Base-by-base conservation (phyloP, 1,140 invertebrate species). In the Drosophila neocordata region DNA sequence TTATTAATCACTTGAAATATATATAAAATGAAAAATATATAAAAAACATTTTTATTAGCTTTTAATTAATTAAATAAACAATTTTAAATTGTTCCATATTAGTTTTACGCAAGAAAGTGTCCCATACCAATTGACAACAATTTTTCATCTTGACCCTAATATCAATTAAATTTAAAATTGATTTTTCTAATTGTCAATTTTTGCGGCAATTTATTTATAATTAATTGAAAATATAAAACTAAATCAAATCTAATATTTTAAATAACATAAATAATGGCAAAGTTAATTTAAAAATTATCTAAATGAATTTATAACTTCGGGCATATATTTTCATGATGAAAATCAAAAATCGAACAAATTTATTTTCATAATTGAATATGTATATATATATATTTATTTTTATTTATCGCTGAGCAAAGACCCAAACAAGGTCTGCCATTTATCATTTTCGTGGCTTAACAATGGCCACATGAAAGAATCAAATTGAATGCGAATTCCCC, bases 401-500 rank as follows among this genome's bases (percentile, higher is more conserved):
- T 24, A 48, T 48, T 48, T 48, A 48, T 48, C 2, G 41, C 15
- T 48, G 41, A 20, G 41, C 41, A 48, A 48, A 20, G 41, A 34
- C 27, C 53, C 27, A 15, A 56, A 56, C 53, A 56, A 34, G 24
- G 12, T 15, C 53, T 13, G 24, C 31, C 53, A 56, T 56, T 56
- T 56, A 56, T 56, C 53, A 56, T 56, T 56, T 34, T 56, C 27
- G 53, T 13, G 53, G 53, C 53, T 56, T 34, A 35, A 56, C 53
- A 56, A 56, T 56, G 53, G 53, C 53, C 53, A 56, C 53, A 56
- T 27, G 24, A 34, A 56, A 56, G 24, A 56, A 48, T 48, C 41
- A 48, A 48, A 56, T 56, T 56, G 53, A 56, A 56, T 56, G 15
- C 27, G 53, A 56, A 56, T 56, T 56, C 31, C 15, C 61, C 48